phyloP scores from a whole-genome alignment of 1,140 invertebrate species.

The Temnothorax longispinosus region DNA sequence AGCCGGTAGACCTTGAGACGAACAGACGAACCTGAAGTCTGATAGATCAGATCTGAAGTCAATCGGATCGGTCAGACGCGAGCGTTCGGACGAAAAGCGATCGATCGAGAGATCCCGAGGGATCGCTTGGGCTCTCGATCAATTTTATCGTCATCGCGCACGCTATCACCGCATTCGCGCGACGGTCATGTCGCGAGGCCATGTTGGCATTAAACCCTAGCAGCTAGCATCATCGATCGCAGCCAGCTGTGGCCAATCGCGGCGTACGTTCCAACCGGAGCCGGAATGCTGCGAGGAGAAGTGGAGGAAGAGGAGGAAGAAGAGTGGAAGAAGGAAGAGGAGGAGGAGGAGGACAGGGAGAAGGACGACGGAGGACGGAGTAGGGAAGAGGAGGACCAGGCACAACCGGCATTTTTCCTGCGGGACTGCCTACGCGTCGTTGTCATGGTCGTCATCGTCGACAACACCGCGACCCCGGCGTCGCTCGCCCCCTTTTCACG shows the following conservation, averaged over 20 bases:
- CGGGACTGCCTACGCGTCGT: constrained; percentile 41
- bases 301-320: neutral
- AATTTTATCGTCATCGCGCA: constrained; percentile 3
- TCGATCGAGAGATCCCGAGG: constrained; percentile 2
- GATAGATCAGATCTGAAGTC: neutral
- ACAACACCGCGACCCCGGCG: neutral
- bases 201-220: constrained; percentile 60
- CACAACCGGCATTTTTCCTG: constrained; percentile 54
- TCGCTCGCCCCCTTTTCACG: constrained; percentile 41
- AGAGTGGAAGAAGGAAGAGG: constrained; percentile 2
- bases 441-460: constrained; percentile 4
- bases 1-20: neutral
- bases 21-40: neutral
- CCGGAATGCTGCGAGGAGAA: constrained; percentile 3
- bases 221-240: constrained; percentile 77
- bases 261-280: constrained; percentile 58
- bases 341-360: constrained; percentile 17
- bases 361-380: constrained; percentile 1
- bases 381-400: constrained; percentile 2
- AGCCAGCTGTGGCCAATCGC: constrained; percentile 77
- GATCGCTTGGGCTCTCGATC: neutral
- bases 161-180: constrained; percentile 2
- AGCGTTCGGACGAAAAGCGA: neutral
- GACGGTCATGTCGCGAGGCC: constrained; percentile 40
- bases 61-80: neutral